Base-by-base conservation (phyloP, 1,140 invertebrate genomes). In the Zaprionus davidi region DNA sequence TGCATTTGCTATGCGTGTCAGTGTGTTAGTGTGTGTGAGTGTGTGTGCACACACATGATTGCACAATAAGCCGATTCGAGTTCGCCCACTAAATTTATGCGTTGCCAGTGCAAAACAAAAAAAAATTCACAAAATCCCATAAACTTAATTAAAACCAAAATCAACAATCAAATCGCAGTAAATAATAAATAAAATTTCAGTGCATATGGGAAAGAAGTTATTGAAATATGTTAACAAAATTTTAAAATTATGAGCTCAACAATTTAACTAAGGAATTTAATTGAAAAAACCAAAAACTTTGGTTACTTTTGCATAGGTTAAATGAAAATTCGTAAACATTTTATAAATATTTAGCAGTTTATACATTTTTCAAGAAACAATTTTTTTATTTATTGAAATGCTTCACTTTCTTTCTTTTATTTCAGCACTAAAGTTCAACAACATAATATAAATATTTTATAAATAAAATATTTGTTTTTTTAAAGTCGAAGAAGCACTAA, bases 51-150 rank as follows among this genome's bases (percentile, higher is more conserved):
- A 78, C 79, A 90, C 79, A 77, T 75, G 68, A 77, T 90, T 90
- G 82, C 79, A 78, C 75, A 90, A 86, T 85, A 90, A 90, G 76
- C 82, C 76, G 77, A 76, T 86, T 83, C 78, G 65, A 67, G 31
- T 34, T 56, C 49, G 22, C 69, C 56, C 41, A 46, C 75, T 72
- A 82, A 88, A 87, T 80, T 77, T 87, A 83, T 87, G 77, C 77
- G 15, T n/a, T n/a, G 38, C 38, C 38, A 65, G 60, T n/a, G 63
- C 51, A 75, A 67, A 67, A 73, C 79, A 68, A 65, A 34, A 65
- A 65, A 76, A 81, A 83, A 41, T 34, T 0, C 60, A 46, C 46
- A 67, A 69, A 71, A 69, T 51, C 44, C 41, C 64, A 68, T 51
- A 53, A 78, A 78, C 58, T 62, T 63, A 59, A 81, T 71, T 78